Percentiles rank a stretch among this genome's conserved stretches.
phyloP scores from a whole-genome alignment of 2,888 invertebrate species.

The Himalopsyche japonica region DNA sequence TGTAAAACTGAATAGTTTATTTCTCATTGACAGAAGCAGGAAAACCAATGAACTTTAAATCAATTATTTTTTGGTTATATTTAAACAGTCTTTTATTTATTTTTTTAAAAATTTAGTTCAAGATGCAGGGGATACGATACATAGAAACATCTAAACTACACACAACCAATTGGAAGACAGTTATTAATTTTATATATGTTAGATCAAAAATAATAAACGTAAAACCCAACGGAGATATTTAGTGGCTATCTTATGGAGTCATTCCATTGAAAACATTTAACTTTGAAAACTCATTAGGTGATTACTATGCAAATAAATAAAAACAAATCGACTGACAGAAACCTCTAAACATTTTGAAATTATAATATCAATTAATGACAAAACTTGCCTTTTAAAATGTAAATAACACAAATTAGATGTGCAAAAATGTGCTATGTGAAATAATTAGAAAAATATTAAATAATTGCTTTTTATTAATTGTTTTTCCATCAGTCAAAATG shows the following conservation, averaged over 20 bases:
- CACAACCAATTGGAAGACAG: slow-evolving; percentile 43
- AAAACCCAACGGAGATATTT: not conserved
- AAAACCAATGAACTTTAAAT: not conserved
- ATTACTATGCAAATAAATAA: too few species aligned
- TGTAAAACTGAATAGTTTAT: not conserved
- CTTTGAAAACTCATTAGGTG: too few species aligned
- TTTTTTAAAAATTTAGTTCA: not conserved
- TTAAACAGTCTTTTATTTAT: not conserved
- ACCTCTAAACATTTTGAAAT: too few species aligned
- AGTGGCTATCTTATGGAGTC: too few species aligned
- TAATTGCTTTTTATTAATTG: not conserved
- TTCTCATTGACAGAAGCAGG: not conserved
- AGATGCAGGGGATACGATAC: slow-evolving; percentile 46
- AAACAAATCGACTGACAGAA: too few species aligned
- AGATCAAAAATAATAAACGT: not conserved
- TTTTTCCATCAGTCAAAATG: not conserved
- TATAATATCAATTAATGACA: too few species aligned
- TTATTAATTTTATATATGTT: slow-evolving; percentile 40
- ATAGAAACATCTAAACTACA: slow-evolving; percentile 47
- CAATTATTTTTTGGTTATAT: not conserved
- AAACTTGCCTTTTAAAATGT: too few species aligned
- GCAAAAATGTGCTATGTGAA: too few species aligned
- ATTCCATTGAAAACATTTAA: too few species aligned
- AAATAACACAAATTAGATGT: too few species aligned
- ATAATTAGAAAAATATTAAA: too few species aligned